phyloP scores from a whole-genome alignment of 2,888 invertebrate species.

The Coenonympha glycerion region DNA sequence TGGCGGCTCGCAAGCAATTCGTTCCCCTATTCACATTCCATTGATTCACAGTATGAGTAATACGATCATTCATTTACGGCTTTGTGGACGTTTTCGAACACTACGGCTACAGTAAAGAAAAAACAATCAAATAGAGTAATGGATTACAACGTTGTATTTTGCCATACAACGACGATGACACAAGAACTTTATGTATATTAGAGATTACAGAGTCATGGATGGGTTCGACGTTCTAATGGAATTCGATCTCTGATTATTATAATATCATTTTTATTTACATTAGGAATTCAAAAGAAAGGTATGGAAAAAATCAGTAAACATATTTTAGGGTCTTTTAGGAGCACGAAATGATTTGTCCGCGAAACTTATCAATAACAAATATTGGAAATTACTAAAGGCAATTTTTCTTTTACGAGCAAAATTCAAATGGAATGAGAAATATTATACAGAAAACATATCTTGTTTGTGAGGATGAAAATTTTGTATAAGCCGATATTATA shows the following conservation, averaged over 20 bases:
- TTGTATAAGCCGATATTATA: too few species aligned
- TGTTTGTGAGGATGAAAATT: too few species aligned
- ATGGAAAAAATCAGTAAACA: background rate
- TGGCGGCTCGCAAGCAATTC: conserved; percentile 15
- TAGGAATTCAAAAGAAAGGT: background rate
- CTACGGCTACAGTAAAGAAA: background rate
- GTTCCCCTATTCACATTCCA: conserved; percentile 1
- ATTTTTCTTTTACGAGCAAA: background rate
- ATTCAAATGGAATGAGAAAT: background rate
- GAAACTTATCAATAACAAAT: background rate
- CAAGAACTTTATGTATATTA: too few species aligned
- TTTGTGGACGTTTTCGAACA: background rate
- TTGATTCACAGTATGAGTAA: background rate
- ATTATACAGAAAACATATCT: background rate
- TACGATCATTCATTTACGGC: background rate
- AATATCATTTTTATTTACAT: background rate
- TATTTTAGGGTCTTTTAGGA: background rate
- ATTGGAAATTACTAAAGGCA: background rate
- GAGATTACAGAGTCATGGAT: too few species aligned
- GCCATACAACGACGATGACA: too few species aligned
- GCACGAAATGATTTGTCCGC: background rate
- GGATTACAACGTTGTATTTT: too few species aligned
- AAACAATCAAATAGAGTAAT: background rate
- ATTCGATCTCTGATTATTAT: background rate
- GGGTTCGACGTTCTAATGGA: background rate